A percentile compares a stretch with the other conserved stretches of the same genome.
These are phyloP conservation scores for Sciurus vulgaris DNA, from an alignment of 2,797 vertebrate species.

Conservation along the genomic window DNA sequence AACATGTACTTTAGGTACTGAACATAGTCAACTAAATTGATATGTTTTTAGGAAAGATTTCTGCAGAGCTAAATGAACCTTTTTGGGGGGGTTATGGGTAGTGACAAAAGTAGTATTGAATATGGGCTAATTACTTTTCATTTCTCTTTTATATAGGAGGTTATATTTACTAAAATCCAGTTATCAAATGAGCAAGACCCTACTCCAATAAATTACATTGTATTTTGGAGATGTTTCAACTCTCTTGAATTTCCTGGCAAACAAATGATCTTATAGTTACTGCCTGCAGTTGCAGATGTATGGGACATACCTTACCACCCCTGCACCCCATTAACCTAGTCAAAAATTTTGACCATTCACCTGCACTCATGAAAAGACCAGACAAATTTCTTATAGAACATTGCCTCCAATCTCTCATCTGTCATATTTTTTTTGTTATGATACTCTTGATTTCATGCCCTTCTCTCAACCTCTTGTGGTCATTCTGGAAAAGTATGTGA, in stretches of 20 bases:
- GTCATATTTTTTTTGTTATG: not conserved
- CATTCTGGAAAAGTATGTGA: not conserved
- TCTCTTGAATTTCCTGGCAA: conserved; percentile 9
- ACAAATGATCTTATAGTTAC: not conserved
- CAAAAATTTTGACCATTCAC: not conserved
- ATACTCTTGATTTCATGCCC: not conserved
- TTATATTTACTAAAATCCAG: conserved; percentile 28
- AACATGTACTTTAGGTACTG: not conserved
- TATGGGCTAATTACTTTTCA: not conserved
- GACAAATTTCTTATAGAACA: not conserved
- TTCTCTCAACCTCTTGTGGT: not conserved
- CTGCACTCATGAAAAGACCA: not conserved
- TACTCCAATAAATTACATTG: not conserved
- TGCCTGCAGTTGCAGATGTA: not conserved
- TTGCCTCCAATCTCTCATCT: not conserved
- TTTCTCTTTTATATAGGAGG: not conserved
- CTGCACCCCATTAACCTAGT: not conserved
- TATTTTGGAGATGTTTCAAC: not conserved
- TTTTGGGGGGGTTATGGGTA: not conserved
- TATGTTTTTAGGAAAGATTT: conserved; percentile 10
- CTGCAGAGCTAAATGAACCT: not conserved
- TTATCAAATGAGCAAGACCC: not conserved
- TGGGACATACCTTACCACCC: not conserved
- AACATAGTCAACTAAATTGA: not conserved
- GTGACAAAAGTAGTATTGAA: not conserved